These are phyloP conservation scores for Sciurus vulgaris DNA, from an alignment of 2,797 vertebrate species.

Conservation along the genomic window DNA sequence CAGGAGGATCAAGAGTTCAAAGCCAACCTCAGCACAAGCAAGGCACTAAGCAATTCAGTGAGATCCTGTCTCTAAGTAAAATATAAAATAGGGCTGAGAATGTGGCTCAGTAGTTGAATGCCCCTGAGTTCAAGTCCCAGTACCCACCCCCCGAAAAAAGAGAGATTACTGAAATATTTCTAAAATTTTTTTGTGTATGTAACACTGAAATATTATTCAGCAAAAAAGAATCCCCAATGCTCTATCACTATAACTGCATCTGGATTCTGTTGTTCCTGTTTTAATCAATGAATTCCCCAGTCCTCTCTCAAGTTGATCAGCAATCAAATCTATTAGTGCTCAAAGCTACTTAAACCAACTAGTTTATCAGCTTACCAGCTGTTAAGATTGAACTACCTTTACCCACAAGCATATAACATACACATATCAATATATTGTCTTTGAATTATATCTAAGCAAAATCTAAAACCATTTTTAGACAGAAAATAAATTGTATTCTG, in stretches of 20 bases:
- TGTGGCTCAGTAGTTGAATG: no score
- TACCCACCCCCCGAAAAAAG: no score
- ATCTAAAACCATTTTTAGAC: background rate
- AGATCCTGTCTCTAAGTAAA: no score
- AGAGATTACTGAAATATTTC: constrained; percentile 66
- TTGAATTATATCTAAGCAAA: constrained; percentile 52
- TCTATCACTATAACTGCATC: constrained; percentile 76
- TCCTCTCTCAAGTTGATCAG: constrained; percentile 50
- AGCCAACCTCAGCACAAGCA: no score
- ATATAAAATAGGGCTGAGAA: no score
- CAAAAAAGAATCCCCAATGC: constrained; percentile 79
- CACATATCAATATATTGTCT: background rate
- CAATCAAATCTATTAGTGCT: constrained; percentile 54
- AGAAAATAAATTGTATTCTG: constrained; percentile 19
- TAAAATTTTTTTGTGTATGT: constrained; percentile 55
- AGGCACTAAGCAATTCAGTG: no score
- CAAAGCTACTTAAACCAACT: constrained; percentile 78
- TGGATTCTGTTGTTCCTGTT: constrained; percentile 72
- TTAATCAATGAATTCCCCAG: background rate
- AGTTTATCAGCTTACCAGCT: constrained; percentile 67
- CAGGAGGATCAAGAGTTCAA: no score
- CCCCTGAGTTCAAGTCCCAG: no score
- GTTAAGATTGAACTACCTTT: constrained; percentile 65
- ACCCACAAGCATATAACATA: constrained; percentile 32
- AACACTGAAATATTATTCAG: constrained; percentile 81